Percentiles rank a stretch among this genome's conserved stretches.
phyloP scores from a whole-genome alignment of 2,797 vertebrate species.

The Myripristis murdjan region DNA sequence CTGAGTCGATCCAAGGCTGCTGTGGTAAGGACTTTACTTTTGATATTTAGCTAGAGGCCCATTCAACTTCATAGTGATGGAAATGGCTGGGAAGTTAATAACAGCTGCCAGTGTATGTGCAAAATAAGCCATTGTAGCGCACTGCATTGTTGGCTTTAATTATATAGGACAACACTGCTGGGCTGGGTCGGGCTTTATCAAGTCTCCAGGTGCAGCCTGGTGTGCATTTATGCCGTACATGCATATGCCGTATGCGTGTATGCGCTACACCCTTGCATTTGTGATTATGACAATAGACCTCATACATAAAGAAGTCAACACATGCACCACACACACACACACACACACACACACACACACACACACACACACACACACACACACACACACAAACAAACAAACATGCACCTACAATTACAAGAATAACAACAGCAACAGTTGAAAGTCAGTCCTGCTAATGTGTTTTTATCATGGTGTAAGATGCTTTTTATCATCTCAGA shows the following conservation, averaged over 20 bases:
- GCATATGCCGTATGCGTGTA: neutral
- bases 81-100: constrained; percentile 58
- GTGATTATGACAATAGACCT: constrained; percentile 17
- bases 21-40: too few species aligned
- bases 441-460: neutral
- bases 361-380: constrained; percentile 2
- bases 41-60: constrained; percentile 38
- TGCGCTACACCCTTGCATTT: constrained; percentile 6
- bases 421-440: neutral
- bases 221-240: neutral
- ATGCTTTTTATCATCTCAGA: neutral
- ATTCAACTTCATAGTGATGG: constrained; percentile 36
- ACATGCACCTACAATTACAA: too few species aligned
- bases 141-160: constrained; percentile 62
- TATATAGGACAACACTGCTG: constrained; percentile 41
- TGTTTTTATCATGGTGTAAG: neutral
- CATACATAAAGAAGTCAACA: constrained; percentile 20
- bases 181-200: constrained; percentile 56
- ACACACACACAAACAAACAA: constrained; percentile 1
- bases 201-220: constrained; percentile 60
- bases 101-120: constrained; percentile 60
- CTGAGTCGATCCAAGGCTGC: too few species aligned
- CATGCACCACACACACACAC: constrained; percentile 3
- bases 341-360: constrained; percentile 3
- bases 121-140: constrained; percentile 55